Conservation (phyloP, 2,113 vertebrate genomes). For the Melospiza melodia region DNA sequence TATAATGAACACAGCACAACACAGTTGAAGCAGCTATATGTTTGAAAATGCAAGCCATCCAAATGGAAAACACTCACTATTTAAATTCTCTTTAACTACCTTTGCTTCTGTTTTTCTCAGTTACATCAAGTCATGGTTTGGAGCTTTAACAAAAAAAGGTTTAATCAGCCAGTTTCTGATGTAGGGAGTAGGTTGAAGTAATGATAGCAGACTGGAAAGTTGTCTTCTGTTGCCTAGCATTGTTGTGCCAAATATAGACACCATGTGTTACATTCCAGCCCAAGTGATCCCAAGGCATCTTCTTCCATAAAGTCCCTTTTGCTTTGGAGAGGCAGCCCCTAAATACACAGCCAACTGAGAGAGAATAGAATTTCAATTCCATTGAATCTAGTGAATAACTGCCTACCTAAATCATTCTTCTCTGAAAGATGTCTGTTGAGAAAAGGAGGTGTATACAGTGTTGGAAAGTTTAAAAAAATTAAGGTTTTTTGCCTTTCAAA, state of each 20-base stretch:
- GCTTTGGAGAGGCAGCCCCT: background rate
- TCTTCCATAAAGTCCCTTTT: background rate
- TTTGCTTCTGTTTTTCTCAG: background rate
- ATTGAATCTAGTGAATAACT: background rate
- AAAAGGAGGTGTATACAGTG: background rate
- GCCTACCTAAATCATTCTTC: background rate
- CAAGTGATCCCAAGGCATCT: background rate
- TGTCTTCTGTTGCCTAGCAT: slow-evolving; percentile 1
- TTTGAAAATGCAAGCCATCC: background rate
- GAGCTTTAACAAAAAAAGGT: background rate
- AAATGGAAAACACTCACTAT: background rate
- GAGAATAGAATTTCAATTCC: background rate
- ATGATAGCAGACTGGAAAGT: background rate
- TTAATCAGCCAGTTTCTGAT: background rate
- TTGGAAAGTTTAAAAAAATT: background rate
- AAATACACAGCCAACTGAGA: background rate
- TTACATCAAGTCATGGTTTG: background rate
- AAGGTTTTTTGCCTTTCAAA: background rate
- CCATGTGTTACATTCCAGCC: background rate
- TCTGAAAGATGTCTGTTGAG: background rate
- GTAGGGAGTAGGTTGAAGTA: background rate
- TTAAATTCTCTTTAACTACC: background rate
- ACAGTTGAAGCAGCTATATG: background rate
- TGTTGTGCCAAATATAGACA: slow-evolving; percentile 16
- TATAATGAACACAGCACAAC: background rate